phyloP scores from a whole-genome alignment of 2,888 invertebrate genomes.

The Lingula anatina region DNA sequence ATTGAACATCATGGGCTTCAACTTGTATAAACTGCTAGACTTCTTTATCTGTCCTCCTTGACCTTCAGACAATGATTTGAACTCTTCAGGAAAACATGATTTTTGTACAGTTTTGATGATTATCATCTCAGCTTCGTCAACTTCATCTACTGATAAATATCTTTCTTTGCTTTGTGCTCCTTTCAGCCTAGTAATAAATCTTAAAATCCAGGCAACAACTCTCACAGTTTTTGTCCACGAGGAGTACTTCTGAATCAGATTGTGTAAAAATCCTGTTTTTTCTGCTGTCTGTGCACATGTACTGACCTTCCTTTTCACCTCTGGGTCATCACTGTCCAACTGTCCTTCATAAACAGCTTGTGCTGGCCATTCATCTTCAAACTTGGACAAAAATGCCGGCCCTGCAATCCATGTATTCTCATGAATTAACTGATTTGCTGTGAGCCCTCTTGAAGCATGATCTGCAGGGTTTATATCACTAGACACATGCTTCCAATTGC shows the following conservation, averaged over 20 bases:
- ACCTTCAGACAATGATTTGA: neutral
- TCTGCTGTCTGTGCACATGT: neutral
- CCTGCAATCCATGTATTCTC: constrained; percentile 8
- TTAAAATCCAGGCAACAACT: neutral
- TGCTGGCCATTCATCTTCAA: neutral
- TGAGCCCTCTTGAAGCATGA: constrained; percentile 11
- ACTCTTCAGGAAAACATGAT: constrained; percentile 2
- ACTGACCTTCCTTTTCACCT: constrained; percentile 4
- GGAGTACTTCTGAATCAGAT: constrained; percentile 1
- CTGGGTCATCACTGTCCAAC: constrained; percentile 5
- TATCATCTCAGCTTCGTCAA: too few species aligned
- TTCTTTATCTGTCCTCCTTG: too few species aligned
- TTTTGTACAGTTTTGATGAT: neutral
- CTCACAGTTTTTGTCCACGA: neutral
- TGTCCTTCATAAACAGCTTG: neutral
- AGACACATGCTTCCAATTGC: constrained; percentile 11
- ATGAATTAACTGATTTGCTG: constrained; percentile 2
- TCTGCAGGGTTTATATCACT: constrained; percentile 13
- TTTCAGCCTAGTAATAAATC: too few species aligned
- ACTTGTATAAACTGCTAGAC: neutral
- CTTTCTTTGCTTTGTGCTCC: too few species aligned
- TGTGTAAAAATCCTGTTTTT: neutral
- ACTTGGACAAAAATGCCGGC: constrained; percentile 8
- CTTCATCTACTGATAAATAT: too few species aligned
- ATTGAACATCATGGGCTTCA: constrained; percentile 4